These are phyloP conservation scores for Mercenaria mercenaria DNA, from an alignment of 1,140 invertebrate species.

Conservation along the genomic window DNA sequence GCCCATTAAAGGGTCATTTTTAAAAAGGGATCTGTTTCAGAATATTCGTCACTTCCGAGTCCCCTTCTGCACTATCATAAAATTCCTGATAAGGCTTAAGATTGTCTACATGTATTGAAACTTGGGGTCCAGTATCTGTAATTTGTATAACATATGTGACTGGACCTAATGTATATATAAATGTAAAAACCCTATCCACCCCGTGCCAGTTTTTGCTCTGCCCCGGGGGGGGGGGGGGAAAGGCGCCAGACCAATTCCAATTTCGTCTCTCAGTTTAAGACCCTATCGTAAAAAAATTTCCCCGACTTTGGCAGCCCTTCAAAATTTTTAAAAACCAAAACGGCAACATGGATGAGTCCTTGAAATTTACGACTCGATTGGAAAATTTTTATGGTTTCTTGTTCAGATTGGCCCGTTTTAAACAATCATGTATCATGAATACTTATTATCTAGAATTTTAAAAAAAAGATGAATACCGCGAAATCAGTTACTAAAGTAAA, in stretches of 20 bases:
- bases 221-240: neutral
- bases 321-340: neutral
- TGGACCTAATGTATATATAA: neutral
- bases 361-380: neutral
- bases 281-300: slow-evolving; percentile 1
- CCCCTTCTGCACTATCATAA: too few relatives aligned
- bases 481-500: too few relatives aligned
- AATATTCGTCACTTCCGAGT: too few relatives aligned
- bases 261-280: neutral
- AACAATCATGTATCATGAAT: too few relatives aligned
- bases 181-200: neutral
- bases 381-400: neutral
- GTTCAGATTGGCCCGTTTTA: neutral
- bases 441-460: too few relatives aligned
- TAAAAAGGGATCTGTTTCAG: too few relatives aligned
- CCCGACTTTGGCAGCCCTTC: neutral
- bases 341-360: neutral
- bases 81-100: neutral
- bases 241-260: neutral
- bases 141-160: neutral
- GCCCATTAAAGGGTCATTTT: too few relatives aligned
- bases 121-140: neutral
- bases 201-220: neutral
- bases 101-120: neutral
- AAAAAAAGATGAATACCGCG: too few relatives aligned